These are phyloP conservation scores for Channa maculata DNA, from an alignment of 2,113 vertebrate species.

Conservation along the genomic window DNA sequence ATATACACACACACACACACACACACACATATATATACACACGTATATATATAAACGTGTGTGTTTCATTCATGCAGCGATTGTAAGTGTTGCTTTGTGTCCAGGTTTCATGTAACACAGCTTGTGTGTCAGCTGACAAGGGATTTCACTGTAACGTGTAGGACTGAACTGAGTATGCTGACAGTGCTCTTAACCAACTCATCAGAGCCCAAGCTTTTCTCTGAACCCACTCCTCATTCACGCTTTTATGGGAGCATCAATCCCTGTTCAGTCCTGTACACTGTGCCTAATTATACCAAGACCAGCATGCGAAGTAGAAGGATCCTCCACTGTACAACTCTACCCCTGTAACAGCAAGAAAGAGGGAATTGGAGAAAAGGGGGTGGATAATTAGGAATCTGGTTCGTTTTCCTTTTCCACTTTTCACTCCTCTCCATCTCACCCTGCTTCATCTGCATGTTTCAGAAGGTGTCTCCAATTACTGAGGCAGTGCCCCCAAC, in stretches of 20 bases:
- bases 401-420: constrained; percentile 65
- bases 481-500: constrained; percentile 65
- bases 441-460: constrained; percentile 79
- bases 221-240: constrained; percentile 53
- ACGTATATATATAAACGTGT: too few relatives aligned
- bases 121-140: constrained; percentile 58
- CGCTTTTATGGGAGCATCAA: constrained; percentile 61
- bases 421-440: constrained; percentile 59
- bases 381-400: constrained; percentile 74
- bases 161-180: constrained; percentile 62
- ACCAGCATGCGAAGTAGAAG: constrained; percentile 56
- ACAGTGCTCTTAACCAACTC: constrained; percentile 68
- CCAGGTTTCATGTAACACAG: constrained; percentile 20
- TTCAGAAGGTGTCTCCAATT: constrained; percentile 80
- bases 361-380: constrained; percentile 40
- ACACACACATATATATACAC: too few relatives aligned
- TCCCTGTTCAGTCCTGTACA: constrained; percentile 58
- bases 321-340: constrained; percentile 39
- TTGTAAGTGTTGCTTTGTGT: not conserved
- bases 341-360: constrained; percentile 51
- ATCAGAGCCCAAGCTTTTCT: constrained; percentile 64
- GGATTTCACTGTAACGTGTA: constrained; percentile 58
- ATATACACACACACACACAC: too few relatives aligned
- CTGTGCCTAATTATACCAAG: constrained; percentile 70
- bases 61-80: too few relatives aligned